Base-by-base conservation (phyloP, 2,113 vertebrate species). In the Spea multiplicata region DNA sequence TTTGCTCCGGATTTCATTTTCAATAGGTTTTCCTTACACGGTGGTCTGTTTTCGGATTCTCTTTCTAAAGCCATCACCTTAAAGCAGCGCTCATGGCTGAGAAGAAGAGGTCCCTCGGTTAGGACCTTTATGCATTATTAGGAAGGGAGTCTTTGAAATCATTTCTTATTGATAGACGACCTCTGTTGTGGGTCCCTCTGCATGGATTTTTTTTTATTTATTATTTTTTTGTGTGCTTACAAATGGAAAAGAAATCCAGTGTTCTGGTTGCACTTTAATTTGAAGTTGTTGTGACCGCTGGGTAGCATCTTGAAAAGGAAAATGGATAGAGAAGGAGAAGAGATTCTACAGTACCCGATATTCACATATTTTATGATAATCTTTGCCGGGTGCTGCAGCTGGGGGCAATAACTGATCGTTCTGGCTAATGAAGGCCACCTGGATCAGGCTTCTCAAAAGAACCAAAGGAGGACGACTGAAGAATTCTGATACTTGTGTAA, bases 391-490 rank as follows among this genome's bases (percentile, higher is more conserved):
- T 86, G 91, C 93, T 93, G 92, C 91, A 89, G 91, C 92, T 93
- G 91, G 86, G 90, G 92, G 93, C 88, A 89, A 84, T 91, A 88
- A 92, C 89, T 91, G 92, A 94, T 88, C 92, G 89, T 91, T 86
- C 92, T 96, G 94, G 96, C 96, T 95, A 89, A 99, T 99, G 97
- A 98, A 99, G 97, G 97, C 97, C 93, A 96, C 96, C 93, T 99
- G 97, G 97, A 93, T 98, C 89, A 91, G 96, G 89, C 93, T 99
- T 94, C 94, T 99, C 91, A 99, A 98, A 97, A 94, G 96, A 97
- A 94, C 96, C 93, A 98, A 96, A 91, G 97, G 96, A 90, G 96
- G 95, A 92, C 94, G 92, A 82, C 92, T 94, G 92, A 98, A 96
- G 94, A 97, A 91, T 92, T 95, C 95, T 72, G 96, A 98, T 88